Evolutionary conservation across 2,888 invertebrate species (phyloP), one percentile per base, ranked within the genome.

Genomic region (Pilophorus perplexus): DNA sequence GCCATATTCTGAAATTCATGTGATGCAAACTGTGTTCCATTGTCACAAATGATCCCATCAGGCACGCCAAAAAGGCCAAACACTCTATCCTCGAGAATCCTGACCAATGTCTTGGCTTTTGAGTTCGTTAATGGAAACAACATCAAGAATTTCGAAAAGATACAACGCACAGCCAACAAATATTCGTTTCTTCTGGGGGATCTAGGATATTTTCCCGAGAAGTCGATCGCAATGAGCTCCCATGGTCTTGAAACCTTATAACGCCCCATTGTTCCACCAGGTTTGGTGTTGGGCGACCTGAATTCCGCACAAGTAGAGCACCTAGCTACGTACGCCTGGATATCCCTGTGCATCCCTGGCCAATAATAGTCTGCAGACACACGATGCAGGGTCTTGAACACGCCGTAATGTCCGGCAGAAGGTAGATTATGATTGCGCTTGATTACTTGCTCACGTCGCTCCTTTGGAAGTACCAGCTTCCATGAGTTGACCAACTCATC

Each of bases 121-220:
- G 3, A 14, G 16, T 42, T 16, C 2, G 42, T 55, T 1, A 73
- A 4, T 0, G 74, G 71, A 12, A 42, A 33, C 0, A 68, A 57
- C 18, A 73, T 69, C 28, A 72, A 62, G 55, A 74, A 74, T 4
- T 74, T 69, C 72, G 73, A 74, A 37, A 68, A 69, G 12, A 72
- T 69, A 18, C 74, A 69, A 5, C 68, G 68, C 27, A 74, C 74
- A 44, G 74, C 18, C 1, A 55, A 38, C 1, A 55, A 22, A 38
- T 38, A 37, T 10, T 37, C 8, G 33, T 55, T 55, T 3, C 55
- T 6, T 16, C 14, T 2, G 2, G 33, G 16, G 5, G 25, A 25
- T 1, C 38, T 3, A 48, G 67, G 55, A 38, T 20, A 55, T 28
- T n/a, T n/a, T 4, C 55, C 55, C 5, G 14, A 16, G 20, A 55